Percentiles rank a stretch among this genome's conserved stretches.
phyloP scores from a whole-genome alignment of 2,797 vertebrate species.

The Peromyscus aztecus region DNA sequence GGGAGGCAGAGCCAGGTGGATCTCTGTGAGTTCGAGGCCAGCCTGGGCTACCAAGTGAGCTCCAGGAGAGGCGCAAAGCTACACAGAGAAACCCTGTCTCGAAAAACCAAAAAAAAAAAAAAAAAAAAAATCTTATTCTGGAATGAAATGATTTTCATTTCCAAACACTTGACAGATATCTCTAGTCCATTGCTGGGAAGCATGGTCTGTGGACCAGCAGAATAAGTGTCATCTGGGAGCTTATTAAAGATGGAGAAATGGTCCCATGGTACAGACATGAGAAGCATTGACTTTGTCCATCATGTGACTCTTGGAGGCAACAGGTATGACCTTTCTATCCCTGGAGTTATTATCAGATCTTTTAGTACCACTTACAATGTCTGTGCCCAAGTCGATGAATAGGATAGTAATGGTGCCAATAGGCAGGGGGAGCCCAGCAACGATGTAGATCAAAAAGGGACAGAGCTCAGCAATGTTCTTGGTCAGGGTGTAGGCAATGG shows the following conservation, averaged over 20 bases:
- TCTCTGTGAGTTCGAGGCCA: no score
- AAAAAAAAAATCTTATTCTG: not conserved
- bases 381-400: conserved; percentile 91
- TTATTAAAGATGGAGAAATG: not conserved
- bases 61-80: no score
- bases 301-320: not conserved
- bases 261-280: not conserved
- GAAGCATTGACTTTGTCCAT: not conserved
- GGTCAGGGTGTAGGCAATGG: conserved; percentile 91
- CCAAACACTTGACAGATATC: not conserved
- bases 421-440: conserved; percentile 88
- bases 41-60: no score
- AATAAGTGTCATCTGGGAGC: not conserved
- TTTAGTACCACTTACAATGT: conserved; percentile 87
- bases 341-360: not conserved
- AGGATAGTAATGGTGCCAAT: conserved; percentile 91
- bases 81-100: no score
- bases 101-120: no score
- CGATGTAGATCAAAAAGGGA: conserved; percentile 91
- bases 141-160: not conserved
- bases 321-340: not conserved
- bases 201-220: not conserved
- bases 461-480: conserved; percentile 92
- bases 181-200: not conserved
- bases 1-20: no score